phyloP scores from a whole-genome alignment of 2,113 vertebrate species.

The Vulpes vulpes region DNA sequence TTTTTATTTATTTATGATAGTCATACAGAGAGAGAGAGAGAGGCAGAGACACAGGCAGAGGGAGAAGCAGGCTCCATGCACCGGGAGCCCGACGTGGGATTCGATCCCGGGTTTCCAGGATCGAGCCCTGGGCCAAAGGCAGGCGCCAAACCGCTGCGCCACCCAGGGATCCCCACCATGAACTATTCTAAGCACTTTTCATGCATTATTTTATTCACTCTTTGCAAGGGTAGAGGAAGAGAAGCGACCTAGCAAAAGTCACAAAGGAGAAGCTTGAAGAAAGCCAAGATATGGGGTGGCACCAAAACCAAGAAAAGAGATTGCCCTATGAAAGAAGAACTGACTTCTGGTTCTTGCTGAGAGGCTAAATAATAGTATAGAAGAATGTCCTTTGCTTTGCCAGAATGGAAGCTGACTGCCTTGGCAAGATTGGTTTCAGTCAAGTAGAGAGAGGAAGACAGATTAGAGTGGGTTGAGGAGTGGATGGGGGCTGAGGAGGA shows the following conservation, averaged over 20 bases:
- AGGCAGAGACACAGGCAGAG: no score
- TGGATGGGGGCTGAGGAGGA: background rate
- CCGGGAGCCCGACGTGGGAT: no score
- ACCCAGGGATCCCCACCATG: no score
- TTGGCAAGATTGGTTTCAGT: background rate
- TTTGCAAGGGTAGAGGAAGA: background rate
- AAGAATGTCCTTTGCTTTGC: background rate
- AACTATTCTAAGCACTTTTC: slow-evolving; percentile 2
- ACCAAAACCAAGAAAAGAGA: background rate
- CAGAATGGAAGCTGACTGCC: background rate
- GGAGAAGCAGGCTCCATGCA: no score
- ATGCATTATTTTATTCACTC: background rate
- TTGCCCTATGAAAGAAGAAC: background rate
- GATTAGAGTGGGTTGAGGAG: background rate
- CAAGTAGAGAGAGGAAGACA: background rate
- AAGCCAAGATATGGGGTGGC: background rate
- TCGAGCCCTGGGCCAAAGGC: no score
- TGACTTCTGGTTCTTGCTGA: background rate
- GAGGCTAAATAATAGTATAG: background rate
- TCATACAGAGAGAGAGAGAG: no score
- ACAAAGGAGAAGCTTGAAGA: background rate
- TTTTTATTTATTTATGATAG: no score
- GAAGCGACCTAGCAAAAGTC: background rate
- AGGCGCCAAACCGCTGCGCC: no score
- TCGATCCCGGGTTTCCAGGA: no score